Percentiles rank a stretch among this genome's conserved stretches.
phyloP scores from a whole-genome alignment of 2,113 vertebrate species.

The Pteropus alecto region DNA sequence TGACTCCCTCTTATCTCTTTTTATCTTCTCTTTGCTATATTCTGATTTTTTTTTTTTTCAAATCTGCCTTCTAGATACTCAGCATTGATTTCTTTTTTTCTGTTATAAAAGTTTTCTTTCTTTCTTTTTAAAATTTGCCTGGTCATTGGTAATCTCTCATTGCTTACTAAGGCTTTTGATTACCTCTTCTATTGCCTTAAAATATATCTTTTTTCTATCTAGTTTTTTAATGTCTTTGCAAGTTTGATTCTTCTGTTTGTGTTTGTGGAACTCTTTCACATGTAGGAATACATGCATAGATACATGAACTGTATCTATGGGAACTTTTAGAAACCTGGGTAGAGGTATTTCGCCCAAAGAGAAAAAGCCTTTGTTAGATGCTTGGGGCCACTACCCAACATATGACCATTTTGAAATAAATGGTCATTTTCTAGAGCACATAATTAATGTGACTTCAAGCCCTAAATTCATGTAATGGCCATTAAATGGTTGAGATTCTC shows the following conservation, averaged over 20 bases:
- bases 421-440: neutral
- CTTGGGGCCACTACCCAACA: neutral
- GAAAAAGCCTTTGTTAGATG: neutral
- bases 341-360: neutral
- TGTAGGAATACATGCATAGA: neutral
- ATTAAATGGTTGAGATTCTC: neutral
- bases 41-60: conserved; percentile 18
- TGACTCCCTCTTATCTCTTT: neutral
- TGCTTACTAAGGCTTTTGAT: too few relatives aligned
- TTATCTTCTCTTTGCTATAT: neutral
- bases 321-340: neutral
- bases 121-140: neutral
- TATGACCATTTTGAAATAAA: neutral
- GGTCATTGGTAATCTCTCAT: neutral
- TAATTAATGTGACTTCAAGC: neutral
- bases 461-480: neutral
- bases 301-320: neutral
- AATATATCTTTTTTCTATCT: neutral
- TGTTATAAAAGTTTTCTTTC: neutral
- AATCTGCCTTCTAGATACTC: neutral
- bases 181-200: neutral
- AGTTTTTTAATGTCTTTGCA: neutral
- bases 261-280: neutral
- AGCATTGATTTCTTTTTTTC: neutral
- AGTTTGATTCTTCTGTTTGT: neutral